Conservation (phyloP, 2,113 vertebrate species). For the Fukomys damarensis region DNA sequence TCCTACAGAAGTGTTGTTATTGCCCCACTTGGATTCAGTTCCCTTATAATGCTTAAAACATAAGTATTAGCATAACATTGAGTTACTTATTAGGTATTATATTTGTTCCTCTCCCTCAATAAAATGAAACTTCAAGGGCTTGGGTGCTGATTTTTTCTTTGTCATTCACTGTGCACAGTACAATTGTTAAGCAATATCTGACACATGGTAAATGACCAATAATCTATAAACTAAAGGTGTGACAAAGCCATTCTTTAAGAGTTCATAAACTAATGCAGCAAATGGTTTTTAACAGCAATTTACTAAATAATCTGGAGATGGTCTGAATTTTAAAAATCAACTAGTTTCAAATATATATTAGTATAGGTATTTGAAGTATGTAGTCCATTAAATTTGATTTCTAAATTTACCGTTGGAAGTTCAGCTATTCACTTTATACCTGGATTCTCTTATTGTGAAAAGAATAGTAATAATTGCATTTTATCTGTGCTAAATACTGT, state of each 20-base stretch:
- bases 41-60: not conserved
- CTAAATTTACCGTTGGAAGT: constrained; percentile 4
- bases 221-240: constrained; percentile 8
- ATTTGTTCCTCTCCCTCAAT: not conserved
- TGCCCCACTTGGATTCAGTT: not conserved
- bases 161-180: not conserved
- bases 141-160: not conserved
- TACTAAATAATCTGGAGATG: not conserved
- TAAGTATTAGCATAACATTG: not conserved
- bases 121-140: not conserved
- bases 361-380: constrained; percentile 39
- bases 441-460: not conserved
- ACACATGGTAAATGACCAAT: not conserved
- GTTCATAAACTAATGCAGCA: not conserved
- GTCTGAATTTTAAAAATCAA: constrained; percentile 12
- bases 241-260: not conserved
- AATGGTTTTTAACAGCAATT: constrained; percentile 48
- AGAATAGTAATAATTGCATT: constrained; percentile 46
- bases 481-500: not conserved
- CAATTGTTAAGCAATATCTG: not conserved
- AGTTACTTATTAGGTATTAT: not conserved
- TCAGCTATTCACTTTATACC: constrained; percentile 34
- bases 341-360: constrained; percentile 22
- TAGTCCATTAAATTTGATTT: constrained; percentile 46
- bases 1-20: not conserved